These are phyloP conservation scores for Masnerella sp. DNA, from an alignment of 2,888 invertebrate species.

Conservation along the genomic window DNA sequence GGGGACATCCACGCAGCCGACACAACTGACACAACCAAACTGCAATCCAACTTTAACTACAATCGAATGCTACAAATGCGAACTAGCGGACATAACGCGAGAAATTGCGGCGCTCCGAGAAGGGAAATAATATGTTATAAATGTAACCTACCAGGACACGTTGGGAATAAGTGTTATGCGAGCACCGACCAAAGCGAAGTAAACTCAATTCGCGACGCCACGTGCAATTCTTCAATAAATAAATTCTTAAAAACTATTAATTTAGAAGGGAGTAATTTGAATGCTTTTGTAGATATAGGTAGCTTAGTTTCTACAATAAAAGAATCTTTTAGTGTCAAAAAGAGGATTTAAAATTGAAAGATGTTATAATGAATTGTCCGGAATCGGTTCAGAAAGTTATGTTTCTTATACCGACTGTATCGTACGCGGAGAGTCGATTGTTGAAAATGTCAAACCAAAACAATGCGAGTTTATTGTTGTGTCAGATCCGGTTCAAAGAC, in stretches of 20 bases:
- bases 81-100: background rate
- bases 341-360: too few species aligned
- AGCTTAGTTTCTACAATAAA: too few species aligned
- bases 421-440: too few species aligned
- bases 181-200: background rate
- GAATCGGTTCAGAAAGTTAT: too few species aligned
- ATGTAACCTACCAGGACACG: background rate
- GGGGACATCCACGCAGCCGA: background rate
- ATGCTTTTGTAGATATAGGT: too few species aligned
- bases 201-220: background rate
- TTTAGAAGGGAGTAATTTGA: too few species aligned
- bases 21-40: background rate
- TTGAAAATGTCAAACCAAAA: too few species aligned
- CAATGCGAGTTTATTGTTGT: too few species aligned
- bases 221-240: background rate
- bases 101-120: background rate
- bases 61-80: slow-evolving; percentile 1
- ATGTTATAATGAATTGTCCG: too few species aligned
- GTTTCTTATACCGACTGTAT: too few species aligned
- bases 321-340: too few species aligned
- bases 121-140: slow-evolving; percentile 13
- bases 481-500: too few species aligned
- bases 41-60: background rate
- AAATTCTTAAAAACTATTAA: background rate
- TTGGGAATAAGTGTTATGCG: slow-evolving; percentile 3